phyloP scores from a whole-genome alignment of 2,888 invertebrate species.

The Metopia argyrocephala region DNA sequence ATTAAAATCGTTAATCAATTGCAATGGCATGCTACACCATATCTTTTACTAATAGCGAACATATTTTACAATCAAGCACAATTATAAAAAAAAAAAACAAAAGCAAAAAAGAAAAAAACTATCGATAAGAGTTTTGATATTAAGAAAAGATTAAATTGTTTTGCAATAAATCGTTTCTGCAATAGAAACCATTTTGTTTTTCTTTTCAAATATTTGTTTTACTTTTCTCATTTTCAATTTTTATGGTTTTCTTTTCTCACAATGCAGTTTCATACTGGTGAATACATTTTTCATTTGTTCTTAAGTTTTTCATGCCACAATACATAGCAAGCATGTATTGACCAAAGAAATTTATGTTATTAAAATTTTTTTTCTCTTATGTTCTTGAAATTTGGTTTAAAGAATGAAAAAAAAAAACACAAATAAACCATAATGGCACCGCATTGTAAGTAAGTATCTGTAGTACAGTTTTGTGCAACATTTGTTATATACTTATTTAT shows the following conservation, averaged over 20 bases:
- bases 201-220: too few species aligned
- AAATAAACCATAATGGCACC: not conserved
- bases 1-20: too few species aligned
- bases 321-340: slow-evolving; percentile 12
- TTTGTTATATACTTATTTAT: not conserved
- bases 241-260: not conserved
- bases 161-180: too few species aligned
- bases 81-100: too few species aligned
- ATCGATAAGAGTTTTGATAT: too few species aligned
- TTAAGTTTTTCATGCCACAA: not conserved
- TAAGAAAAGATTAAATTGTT: too few species aligned
- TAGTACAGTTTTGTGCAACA: not conserved
- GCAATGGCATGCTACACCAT: too few species aligned
- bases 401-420: not conserved
- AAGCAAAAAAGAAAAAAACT: too few species aligned
- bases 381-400: not conserved
- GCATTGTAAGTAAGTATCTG: slow-evolving; percentile 7
- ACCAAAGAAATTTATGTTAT: slow-evolving; percentile 15
- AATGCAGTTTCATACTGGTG: not conserved
- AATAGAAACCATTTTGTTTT: too few species aligned
- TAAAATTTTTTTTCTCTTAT: not conserved
- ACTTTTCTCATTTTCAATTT: not conserved
- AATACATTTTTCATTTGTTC: too few species aligned
- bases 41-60: too few species aligned
- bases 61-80: too few species aligned